Evolutionary conservation across 2,113 vertebrate genomes (phyloP).

Genomic region (Furnarius figulus): DNA sequence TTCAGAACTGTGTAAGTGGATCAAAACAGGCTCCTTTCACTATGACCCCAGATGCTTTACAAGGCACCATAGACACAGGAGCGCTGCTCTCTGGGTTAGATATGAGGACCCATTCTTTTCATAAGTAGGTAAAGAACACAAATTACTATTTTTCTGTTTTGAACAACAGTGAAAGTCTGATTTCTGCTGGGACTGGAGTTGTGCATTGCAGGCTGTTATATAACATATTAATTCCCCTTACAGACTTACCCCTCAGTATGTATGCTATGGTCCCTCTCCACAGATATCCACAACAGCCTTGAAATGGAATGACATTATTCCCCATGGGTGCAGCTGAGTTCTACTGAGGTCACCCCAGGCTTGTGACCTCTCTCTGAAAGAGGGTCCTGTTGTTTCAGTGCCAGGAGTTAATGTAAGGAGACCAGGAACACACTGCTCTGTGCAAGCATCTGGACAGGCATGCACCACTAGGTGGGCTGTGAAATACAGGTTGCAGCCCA

Average conservation of each 20-base stretch:
- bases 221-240: not conserved
- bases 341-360: not conserved
- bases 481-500: not conserved
- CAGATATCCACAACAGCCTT: not conserved
- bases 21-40: not conserved
- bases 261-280: not conserved
- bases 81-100: not conserved
- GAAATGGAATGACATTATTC: not conserved
- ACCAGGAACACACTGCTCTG: not conserved
- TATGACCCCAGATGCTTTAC: not conserved
- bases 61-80: not conserved
- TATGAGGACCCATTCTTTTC: not conserved
- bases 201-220: not conserved
- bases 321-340: not conserved
- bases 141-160: not conserved
- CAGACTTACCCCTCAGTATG: not conserved
- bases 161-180: not conserved
- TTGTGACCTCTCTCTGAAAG: not conserved
- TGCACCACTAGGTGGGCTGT: not conserved
- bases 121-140: not conserved
- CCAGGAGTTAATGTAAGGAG: not conserved
- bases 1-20: not conserved
- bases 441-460: not conserved
- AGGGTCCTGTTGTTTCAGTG: not conserved
- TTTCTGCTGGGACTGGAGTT: not conserved